A percentile compares a stretch with the other conserved stretches of the same genome.
Evolutionary conservation across 2,113 vertebrate species (phyloP).

Genomic region (Notarius lentiginosus): DNA sequence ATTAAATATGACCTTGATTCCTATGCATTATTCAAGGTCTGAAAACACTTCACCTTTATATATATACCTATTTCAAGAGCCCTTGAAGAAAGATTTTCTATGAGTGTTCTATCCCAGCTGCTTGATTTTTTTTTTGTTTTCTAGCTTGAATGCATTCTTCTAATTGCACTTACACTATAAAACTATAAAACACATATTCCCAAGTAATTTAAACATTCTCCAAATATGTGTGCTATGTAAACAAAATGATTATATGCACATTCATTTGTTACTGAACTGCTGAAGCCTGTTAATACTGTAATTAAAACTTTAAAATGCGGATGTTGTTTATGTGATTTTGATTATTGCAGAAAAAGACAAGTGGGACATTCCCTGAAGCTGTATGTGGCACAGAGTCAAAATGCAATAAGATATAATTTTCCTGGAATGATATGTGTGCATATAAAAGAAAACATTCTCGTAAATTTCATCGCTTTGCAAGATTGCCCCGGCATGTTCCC

Average conservation of each 20-base stretch:
- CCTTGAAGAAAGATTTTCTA: neutral
- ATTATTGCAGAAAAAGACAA: constrained; percentile 20
- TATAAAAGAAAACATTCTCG: constrained; percentile 54
- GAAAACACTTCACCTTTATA: no score
- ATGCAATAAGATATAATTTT: constrained; percentile 48
- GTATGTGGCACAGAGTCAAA: constrained; percentile 35
- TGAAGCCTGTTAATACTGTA: constrained; percentile 27
- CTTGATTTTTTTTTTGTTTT: neutral
- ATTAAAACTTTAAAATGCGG: constrained; percentile 37
- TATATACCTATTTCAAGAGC: no score
- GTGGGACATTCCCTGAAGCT: constrained; percentile 21
- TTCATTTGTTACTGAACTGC: constrained; percentile 1
- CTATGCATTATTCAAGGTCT: no score
- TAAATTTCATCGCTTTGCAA: constrained; percentile 37
- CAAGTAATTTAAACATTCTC: constrained; percentile 21
- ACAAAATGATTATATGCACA: constrained; percentile 40
- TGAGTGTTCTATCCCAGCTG: neutral
- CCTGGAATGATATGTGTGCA: constrained; percentile 48
- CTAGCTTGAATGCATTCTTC: neutral
- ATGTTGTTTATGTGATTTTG: constrained; percentile 48
- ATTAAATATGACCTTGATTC: no score
- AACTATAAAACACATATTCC: constrained; percentile 12
- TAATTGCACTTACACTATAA: constrained; percentile 1
- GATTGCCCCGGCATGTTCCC: constrained; percentile 44
- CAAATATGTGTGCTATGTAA: constrained; percentile 9